Evolutionary conservation across 1,140 invertebrate genomes (phyloP).

Genomic region (Eriocheir sinensis): DNA sequence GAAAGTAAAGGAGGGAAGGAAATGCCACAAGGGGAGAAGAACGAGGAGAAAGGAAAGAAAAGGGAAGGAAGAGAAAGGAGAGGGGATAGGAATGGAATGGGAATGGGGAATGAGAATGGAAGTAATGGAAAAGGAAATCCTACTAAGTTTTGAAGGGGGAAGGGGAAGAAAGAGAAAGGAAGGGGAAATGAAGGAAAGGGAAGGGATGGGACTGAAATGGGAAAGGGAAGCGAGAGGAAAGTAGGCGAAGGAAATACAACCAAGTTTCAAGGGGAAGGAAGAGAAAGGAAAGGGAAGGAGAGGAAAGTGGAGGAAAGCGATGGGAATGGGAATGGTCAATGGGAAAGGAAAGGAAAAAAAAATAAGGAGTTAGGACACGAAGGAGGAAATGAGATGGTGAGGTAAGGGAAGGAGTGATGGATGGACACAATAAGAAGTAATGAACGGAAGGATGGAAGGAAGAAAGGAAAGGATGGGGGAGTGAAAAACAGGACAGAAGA

Average conservation of each 20-base stretch:
- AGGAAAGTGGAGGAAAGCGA: background rate
- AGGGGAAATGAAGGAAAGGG: background rate
- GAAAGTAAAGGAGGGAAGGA: too few relatives aligned
- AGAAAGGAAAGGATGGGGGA: background rate
- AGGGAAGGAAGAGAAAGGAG: background rate
- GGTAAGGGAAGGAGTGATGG: background rate
- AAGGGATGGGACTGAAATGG: background rate
- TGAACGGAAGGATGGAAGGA: background rate
- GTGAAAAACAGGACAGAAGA: background rate
- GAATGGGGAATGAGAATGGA: background rate
- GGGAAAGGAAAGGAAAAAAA: background rate
- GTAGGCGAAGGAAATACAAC: too few relatives aligned
- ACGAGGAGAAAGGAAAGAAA: background rate
- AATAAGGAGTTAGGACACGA: background rate
- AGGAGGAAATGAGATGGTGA: too few relatives aligned
- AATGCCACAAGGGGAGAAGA: too few relatives aligned
- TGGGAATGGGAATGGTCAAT: background rate
- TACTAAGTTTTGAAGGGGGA: background rate
- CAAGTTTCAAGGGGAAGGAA: too few relatives aligned
- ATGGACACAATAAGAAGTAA: background rate
- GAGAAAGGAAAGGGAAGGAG: too few relatives aligned
- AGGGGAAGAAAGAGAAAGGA: background rate
- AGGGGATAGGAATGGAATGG: background rate
- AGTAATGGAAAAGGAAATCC: background rate
- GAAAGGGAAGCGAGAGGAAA: too few relatives aligned